Evolutionary conservation across 2,888 invertebrate genomes (phyloP).

Genomic region (Margaritifera margaritifera): DNA sequence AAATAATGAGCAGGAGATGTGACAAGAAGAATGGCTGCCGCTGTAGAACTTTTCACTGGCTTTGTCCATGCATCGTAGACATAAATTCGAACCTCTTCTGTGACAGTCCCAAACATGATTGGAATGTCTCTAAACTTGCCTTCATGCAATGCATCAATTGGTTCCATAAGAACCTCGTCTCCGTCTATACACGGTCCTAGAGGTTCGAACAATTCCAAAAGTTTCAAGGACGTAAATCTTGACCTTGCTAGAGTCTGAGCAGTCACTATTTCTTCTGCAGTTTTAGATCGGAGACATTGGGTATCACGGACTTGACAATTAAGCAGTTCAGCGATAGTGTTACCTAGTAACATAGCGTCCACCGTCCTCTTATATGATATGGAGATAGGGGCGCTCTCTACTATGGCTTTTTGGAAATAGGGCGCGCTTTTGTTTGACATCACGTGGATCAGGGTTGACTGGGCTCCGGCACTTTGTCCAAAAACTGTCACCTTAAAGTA

Average conservation of each 20-base stretch:
- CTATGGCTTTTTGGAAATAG: conserved; percentile 39
- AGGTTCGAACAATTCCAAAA: conserved; percentile 52
- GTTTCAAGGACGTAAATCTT: conserved; percentile 42
- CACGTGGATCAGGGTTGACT: conserved; percentile 44
- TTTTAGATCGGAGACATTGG: conserved; percentile 36
- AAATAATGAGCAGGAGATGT: conserved; percentile 35
- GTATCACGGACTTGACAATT: conserved; percentile 37
- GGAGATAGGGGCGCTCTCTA: conserved; percentile 45
- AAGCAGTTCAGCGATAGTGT: conserved; percentile 27
- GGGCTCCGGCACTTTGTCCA: conserved; percentile 55
- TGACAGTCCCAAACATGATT: conserved; percentile 46
- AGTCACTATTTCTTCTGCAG: conserved; percentile 37
- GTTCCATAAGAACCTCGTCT: conserved; percentile 35
- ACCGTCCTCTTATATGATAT: conserved; percentile 41
- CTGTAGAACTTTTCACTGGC: conserved; percentile 34
- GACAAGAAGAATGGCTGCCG: conserved; percentile 38
- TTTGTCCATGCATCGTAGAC: conserved; percentile 42
- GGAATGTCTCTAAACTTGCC: conserved; percentile 38
- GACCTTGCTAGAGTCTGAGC: conserved; percentile 33
- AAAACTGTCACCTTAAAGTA: conserved; percentile 43
- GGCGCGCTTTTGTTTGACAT: conserved; percentile 31
- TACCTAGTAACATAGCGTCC: conserved; percentile 40
- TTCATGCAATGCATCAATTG: conserved; percentile 29
- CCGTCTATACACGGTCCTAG: conserved; percentile 52
- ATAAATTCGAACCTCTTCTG: conserved; percentile 50